Percentiles rank a stretch among this genome's conserved stretches.
Conservation (phyloP, 2,888 invertebrate genomes). For the Tuta absoluta region DNA sequence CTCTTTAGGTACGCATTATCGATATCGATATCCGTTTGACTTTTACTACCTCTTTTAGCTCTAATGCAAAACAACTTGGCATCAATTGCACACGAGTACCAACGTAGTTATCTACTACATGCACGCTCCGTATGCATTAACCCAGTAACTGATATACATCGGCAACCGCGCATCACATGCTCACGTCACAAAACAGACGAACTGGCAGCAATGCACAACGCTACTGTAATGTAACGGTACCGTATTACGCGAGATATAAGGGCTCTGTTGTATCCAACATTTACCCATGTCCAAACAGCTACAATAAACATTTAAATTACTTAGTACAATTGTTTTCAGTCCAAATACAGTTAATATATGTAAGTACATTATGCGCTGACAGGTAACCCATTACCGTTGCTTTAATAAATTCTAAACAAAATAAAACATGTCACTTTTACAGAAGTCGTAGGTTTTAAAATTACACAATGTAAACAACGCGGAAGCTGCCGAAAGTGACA, state of each 20-base stretch:
- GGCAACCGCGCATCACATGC: conserved; percentile 24
- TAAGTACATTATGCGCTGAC: conserved; percentile 10
- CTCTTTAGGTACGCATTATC: conserved; percentile 6
- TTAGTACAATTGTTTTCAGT: background rate
- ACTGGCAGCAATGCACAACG: conserved; percentile 20
- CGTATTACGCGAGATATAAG: background rate
- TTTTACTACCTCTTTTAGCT: background rate
- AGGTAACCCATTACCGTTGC: conserved; percentile 5
- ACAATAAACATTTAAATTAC: background rate
- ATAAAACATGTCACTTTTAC: conserved; percentile 19
- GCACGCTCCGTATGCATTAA: conserved; percentile 24
- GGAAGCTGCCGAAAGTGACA: conserved; percentile 23
- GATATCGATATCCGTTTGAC: conserved; percentile 6
- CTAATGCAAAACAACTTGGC: conserved; percentile 14
- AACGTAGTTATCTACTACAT: background rate
- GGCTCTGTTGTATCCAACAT: background rate
- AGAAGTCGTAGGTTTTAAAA: conserved; percentile 23
- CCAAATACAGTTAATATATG: background rate
- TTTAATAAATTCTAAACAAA: conserved; percentile 19
- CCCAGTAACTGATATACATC: conserved; percentile 29
- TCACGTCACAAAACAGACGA: conserved; percentile 19
- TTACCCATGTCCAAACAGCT: background rate
- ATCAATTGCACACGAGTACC: background rate
- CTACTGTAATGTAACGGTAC: conserved; percentile 24
- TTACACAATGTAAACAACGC: conserved; percentile 25